Percentiles rank a stretch among this genome's conserved stretches.
These are phyloP conservation scores for Nymphalis c-album DNA, from an alignment of 2,888 invertebrate species.

Conservation along the genomic window DNA sequence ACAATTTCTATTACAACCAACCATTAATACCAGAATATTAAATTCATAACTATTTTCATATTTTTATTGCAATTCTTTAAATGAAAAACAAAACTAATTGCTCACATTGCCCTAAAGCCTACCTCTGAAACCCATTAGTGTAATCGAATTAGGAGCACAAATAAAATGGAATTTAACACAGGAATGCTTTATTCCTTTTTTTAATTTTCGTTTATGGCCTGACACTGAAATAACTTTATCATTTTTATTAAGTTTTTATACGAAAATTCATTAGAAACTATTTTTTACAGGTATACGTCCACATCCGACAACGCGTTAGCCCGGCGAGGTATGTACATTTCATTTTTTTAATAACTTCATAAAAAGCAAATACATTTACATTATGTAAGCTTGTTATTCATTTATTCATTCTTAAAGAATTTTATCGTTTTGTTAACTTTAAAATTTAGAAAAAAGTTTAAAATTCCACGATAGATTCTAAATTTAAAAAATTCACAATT, in stretches of 20 bases:
- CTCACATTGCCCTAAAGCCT: neutral
- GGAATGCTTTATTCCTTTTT: neutral
- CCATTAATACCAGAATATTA: neutral
- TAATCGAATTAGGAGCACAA: neutral
- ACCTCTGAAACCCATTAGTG: no score
- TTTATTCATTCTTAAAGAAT: neutral
- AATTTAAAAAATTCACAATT: neutral
- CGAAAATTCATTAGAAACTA: constrained; percentile 22
- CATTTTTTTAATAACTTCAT: constrained; percentile 12
- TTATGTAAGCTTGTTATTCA: constrained; percentile 3
- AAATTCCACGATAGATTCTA: neutral
- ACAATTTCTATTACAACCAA: neutral
- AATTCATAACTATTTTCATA: neutral
- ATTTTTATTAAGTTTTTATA: neutral
- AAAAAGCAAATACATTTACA: constrained; percentile 5
- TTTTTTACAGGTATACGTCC: constrained; percentile 48
- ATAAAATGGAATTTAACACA: neutral
- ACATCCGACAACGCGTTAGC: constrained; percentile 41
- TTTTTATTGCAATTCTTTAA: constrained; percentile 3
- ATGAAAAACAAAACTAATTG: neutral
- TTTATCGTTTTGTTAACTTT: constrained; percentile 3
- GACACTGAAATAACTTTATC: neutral
- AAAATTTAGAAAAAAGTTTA: neutral
- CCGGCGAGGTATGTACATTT: constrained; percentile 47
- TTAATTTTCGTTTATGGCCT: neutral